These are phyloP conservation scores for Drosophila punjabiensis DNA, from an alignment of 1,140 invertebrate species.

Conservation along the genomic window DNA sequence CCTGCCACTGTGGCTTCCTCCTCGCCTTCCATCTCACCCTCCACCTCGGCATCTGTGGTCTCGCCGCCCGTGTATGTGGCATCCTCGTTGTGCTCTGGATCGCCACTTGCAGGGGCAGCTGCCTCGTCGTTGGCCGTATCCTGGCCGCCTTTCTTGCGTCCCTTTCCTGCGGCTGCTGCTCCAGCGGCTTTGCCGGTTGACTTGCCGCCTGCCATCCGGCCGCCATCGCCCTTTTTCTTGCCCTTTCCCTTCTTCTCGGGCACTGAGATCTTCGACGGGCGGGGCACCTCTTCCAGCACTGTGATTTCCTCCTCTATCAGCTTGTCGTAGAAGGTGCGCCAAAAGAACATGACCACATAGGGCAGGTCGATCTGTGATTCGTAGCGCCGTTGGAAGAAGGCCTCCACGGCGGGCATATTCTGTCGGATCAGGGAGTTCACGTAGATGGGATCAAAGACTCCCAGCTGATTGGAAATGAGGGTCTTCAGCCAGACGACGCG, in stretches of 20 bases:
- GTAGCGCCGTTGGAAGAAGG: slow-evolving; percentile 84
- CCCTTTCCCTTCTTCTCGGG: slow-evolving; percentile 78
- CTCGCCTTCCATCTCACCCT: slow-evolving; percentile 58
- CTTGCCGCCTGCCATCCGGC: slow-evolving; percentile 36
- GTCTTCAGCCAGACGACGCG: slow-evolving; percentile 75
- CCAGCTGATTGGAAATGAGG: slow-evolving; percentile 72
- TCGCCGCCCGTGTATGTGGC: slow-evolving; percentile 52
- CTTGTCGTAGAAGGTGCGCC: slow-evolving; percentile 87
- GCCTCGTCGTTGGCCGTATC: slow-evolving; percentile 55
- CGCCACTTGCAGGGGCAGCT: neutral
- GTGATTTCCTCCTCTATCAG: slow-evolving; percentile 87
- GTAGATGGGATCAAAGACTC: slow-evolving; percentile 75
- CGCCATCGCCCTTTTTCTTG: slow-evolving; percentile 72
- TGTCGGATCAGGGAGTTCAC: slow-evolving; percentile 66
- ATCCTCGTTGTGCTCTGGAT: slow-evolving; percentile 33
- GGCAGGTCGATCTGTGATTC: slow-evolving; percentile 84
- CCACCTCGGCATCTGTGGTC: slow-evolving; percentile 51
- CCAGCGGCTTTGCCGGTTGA: slow-evolving; percentile 24
- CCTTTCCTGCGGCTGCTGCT: slow-evolving; percentile 30
- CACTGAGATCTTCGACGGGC: slow-evolving; percentile 31
- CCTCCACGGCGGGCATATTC: slow-evolving; percentile 54
- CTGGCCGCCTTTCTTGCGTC: slow-evolving; percentile 69
- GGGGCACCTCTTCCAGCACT: slow-evolving; percentile 86
- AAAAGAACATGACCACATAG: slow-evolving; percentile 86
- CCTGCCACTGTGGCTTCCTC: slow-evolving; percentile 63